These are phyloP conservation scores for Morpho achilles DNA, from an alignment of 2,888 invertebrate genomes.

Conservation along the genomic window DNA sequence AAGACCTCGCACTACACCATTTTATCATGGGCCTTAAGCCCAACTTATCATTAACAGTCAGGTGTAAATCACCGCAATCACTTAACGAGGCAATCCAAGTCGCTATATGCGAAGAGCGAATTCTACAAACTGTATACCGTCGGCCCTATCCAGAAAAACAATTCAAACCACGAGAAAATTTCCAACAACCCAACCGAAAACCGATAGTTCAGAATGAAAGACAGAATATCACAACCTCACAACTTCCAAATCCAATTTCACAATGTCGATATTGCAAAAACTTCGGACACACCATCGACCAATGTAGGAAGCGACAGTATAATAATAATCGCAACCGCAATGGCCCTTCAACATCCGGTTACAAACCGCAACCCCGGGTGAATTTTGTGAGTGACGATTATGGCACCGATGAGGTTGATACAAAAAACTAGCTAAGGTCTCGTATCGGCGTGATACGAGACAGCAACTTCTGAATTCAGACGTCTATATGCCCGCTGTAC, in stretches of 20 bases:
- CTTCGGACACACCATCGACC: slow-evolving; percentile 13
- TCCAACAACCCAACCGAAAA: too few relatives aligned
- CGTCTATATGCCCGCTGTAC: slow-evolving; percentile 3
- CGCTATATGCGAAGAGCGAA: slow-evolving; percentile 21
- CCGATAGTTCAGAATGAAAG: too few relatives aligned
- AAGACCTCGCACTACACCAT: too few relatives aligned
- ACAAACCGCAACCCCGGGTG: slow-evolving; percentile 7
- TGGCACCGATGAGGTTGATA: slow-evolving; percentile 8
- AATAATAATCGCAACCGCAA: slow-evolving; percentile 6
- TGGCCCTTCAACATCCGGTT: slow-evolving; percentile 15
- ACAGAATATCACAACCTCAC: background rate
- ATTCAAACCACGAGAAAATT: background rate
- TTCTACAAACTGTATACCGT: slow-evolving; percentile 2
- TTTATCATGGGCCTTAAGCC: too few relatives aligned
- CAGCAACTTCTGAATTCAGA: background rate
- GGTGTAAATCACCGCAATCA: slow-evolving; percentile 20
- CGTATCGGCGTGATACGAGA: background rate
- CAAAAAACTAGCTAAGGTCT: background rate
- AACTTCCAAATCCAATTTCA: background rate
- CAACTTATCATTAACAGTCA: slow-evolving; percentile 2
- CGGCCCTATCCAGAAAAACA: background rate
- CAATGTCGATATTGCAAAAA: slow-evolving; percentile 24
- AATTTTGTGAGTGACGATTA: background rate
- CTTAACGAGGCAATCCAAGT: slow-evolving; percentile 26
- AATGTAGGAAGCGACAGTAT: slow-evolving; percentile 22